Evolutionary conservation across 1,140 invertebrate species (phyloP).

Genomic region (Drosophila littoralis): DNA sequence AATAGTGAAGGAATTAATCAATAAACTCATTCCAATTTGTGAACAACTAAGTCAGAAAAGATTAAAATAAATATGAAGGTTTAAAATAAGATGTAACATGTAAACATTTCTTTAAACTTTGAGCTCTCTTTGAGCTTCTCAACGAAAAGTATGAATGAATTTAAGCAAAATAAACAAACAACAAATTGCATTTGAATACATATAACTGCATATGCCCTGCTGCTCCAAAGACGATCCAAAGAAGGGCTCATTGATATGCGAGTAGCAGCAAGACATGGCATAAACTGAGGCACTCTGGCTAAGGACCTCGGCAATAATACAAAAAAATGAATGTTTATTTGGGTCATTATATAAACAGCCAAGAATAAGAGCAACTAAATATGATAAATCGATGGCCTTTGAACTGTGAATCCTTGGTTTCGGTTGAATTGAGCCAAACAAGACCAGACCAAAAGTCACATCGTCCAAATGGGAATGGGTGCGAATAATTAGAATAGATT

Average conservation of each 20-base stretch:
- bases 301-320: background rate
- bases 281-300: conserved; percentile 9
- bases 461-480: background rate
- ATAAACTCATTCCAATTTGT: too few species aligned
- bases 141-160: too few species aligned
- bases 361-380: conserved; percentile 32
- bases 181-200: conserved; percentile 6
- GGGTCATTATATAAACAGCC: conserved; percentile 61
- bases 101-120: too few species aligned
- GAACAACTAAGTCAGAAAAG: too few species aligned
- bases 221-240: background rate
- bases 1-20: too few species aligned
- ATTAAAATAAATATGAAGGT: too few species aligned
- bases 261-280: conserved; percentile 29
- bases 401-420: conserved; percentile 50
- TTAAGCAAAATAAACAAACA: background rate
- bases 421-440: background rate
- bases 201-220: background rate
- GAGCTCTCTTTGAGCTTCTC: too few species aligned
- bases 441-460: conserved; percentile 28
- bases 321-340: conserved; percentile 58
- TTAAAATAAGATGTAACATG: too few species aligned
- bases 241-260: conserved; percentile 63
- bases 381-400: conserved; percentile 68
- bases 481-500: conserved; percentile 34